A percentile compares a stretch with the other conserved stretches of the same genome.
Conservation (phyloP, 1,140 invertebrate genomes). For the Carposina sasakii region DNA sequence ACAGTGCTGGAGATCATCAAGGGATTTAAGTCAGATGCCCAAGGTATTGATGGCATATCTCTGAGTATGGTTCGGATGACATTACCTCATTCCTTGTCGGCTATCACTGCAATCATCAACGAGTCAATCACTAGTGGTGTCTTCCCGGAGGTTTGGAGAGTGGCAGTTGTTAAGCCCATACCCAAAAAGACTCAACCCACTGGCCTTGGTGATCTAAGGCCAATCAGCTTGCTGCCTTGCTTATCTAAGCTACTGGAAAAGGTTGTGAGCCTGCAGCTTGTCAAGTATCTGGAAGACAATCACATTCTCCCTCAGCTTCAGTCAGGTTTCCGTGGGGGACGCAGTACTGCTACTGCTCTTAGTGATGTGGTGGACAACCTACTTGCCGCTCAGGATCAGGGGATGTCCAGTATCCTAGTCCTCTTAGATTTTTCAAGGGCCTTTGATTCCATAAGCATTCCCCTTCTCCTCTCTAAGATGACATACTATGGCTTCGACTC, state of each 20-base stretch:
- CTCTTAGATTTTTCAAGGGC: not conserved
- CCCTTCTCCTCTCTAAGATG: not conserved
- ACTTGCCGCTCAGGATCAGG: not conserved
- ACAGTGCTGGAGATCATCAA: not conserved
- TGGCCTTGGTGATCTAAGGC: not conserved
- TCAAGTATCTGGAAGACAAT: not conserved
- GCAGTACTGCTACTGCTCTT: slow-evolving; percentile 1
- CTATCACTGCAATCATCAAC: not conserved
- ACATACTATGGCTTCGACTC: not conserved
- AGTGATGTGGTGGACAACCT: not conserved
- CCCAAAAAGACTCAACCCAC: slow-evolving; percentile 1
- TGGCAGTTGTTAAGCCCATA: not conserved
- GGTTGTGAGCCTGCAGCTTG: not conserved
- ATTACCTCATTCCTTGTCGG: not conserved
- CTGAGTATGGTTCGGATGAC: not conserved
- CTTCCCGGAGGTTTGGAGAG: not conserved
- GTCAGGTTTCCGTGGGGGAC: slow-evolving; percentile 1
- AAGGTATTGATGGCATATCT: not conserved
- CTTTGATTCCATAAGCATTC: not conserved
- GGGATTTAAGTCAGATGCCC: not conserved
- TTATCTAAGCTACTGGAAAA: not conserved
- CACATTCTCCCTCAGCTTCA: not conserved
- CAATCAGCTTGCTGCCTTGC: not conserved
- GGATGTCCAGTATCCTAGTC: not conserved
- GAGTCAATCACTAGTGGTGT: not conserved